phyloP scores from a whole-genome alignment of 2,888 invertebrate species.

The Volucella inflata region DNA sequence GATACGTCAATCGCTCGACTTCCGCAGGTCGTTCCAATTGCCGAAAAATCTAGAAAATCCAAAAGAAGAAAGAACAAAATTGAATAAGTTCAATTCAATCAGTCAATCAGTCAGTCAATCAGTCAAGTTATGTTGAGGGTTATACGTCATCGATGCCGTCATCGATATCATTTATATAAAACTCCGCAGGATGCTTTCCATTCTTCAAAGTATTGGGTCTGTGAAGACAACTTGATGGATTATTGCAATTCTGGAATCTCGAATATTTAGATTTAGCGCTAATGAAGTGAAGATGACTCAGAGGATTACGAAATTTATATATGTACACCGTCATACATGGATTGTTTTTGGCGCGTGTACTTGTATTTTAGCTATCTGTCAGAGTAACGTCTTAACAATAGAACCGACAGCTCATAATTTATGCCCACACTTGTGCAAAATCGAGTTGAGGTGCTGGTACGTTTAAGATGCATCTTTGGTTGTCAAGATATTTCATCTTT shows the following conservation, averaged over 20 bases:
- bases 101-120: not conserved
- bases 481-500: conserved; percentile 51
- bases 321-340: not conserved
- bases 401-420: conserved; percentile 46
- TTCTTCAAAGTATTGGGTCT: conserved; percentile 1
- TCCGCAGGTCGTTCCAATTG: conserved; percentile 92
- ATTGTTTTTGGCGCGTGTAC: not conserved
- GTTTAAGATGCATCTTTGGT: conserved; percentile 13
- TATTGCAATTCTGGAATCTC: conserved; percentile 19
- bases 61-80: conserved; percentile 14
- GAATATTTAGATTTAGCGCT: conserved; percentile 34
- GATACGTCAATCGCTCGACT: conserved; percentile 87
- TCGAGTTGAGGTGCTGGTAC: not conserved
- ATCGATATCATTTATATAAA: conserved; percentile 24
- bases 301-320: not conserved
- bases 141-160: conserved; percentile 18
- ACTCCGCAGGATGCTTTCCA: conserved; percentile 9
- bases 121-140: not conserved
- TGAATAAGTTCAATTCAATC: not conserved
- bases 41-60: conserved; percentile 87
- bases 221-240: conserved; percentile 27
- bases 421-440: conserved; percentile 18
- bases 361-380: not conserved
- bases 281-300: conserved; percentile 28
- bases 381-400: conserved; percentile 9